Evolutionary conservation across 2,797 vertebrate genomes (phyloP), one percentile per base, ranked within the genome.

Genomic region (Mormyrops attenuatus): DNA sequence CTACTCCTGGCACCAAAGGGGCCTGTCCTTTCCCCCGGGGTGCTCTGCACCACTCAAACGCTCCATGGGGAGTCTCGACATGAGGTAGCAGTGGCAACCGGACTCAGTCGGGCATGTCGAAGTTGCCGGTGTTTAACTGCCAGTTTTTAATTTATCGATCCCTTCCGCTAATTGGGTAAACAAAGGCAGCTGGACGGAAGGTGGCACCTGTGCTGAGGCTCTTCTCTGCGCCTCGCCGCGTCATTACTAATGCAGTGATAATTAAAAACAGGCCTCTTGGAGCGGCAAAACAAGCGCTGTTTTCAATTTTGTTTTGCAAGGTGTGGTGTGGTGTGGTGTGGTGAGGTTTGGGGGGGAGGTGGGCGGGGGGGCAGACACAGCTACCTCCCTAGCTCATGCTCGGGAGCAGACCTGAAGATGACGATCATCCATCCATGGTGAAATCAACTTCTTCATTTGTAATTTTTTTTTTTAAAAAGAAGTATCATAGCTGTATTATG

Each of bases 231-330:
- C 53, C 57, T 66, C 55, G 20, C 69, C 84, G 63, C 77, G 34
- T 94, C 93, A 93, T 92, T 94, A 93, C 92, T 94, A 94, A 95
- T 95, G 93, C 93, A 92, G 94, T 89, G 93, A 94, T 95, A 94
- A 96, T 96, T 95, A 95, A 92, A 95, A 93, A 92, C 90, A 91
- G 93, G 90, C 89, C 89, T 85, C 88, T 90, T 73, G 92, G 91
- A 94, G 93, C 91, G 91, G 92, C 90, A 90, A 90, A 93, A 93
- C 92, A 93, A 94, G 94, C 93, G 92, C 89, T 92, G 89, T 77
- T 90, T 90, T 89, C 88, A 88, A 17, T 41, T 69, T 89, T 90
- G 50, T 17, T 53, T 9, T 38, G 47, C 17, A 41, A 91, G 69
- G 17, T 1, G n/a, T 85, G 80, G 20, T 47, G 34, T n/a, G n/a